Evolutionary conservation across 2,888 invertebrate genomes (phyloP), one percentile per base, ranked within the genome.

Genomic region (Eristalis arbustorum): DNA sequence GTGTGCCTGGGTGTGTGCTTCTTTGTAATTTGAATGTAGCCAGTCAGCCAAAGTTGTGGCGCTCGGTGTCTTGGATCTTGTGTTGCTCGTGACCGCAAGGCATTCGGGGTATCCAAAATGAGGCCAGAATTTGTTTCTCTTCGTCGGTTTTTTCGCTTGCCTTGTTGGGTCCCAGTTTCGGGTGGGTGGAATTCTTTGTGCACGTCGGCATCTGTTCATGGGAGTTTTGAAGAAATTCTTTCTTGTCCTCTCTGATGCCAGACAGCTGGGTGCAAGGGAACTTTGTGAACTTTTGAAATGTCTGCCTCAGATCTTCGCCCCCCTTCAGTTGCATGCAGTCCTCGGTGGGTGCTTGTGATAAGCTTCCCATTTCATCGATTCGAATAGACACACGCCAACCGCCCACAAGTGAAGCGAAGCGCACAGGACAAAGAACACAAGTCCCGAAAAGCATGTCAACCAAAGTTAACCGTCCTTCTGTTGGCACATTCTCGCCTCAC

Each of bases 61-160:
- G 0, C 18, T n/a, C 61, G 23, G 34, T 37, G 57, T 68, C 18
- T 56, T 56, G 34, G 6, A 18, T 13, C 31, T 34, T 22, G 18
- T 62, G 28, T 34, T 31, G 13, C 61, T 18, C 23, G 28, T 28
- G 59, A 37, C 79, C 63, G 56, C 57, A 49, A 37, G 76, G 63
- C 42, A 63, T 73, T 71, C 31, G 72, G 37, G 67, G 23, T 63
- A 49, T 40, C 49, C 10, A n/a, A 64, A 75, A 62, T 28, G 66
- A 67, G 42, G 14, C 6, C 18, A 18, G n/a, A 59, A 64, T 37
- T 18, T 66, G 56, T 6, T 62, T 10, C 3, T 22, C 42, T 68
- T 31, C 31, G 31, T 31, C 6, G 4, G 3, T 31, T 3, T 6
- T 31, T 31, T 31, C 5, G 3, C 5, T 31, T 31, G 8, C 6